Evolutionary conservation across 2,113 vertebrate species (phyloP).

Genomic region (Nanger granti): DNA sequence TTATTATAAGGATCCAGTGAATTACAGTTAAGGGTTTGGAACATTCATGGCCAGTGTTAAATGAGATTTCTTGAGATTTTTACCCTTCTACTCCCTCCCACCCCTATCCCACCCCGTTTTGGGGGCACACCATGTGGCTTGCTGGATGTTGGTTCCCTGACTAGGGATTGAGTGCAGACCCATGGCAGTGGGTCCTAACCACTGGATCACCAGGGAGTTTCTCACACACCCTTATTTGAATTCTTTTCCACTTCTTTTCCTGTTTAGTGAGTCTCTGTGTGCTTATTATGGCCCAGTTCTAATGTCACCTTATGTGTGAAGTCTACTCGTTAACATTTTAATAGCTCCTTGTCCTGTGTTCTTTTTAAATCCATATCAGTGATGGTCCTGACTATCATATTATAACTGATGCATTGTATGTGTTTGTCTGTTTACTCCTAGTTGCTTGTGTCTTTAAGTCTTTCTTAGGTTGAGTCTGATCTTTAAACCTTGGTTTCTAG

Average conservation of each 20-base stretch:
- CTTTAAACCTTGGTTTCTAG: background rate
- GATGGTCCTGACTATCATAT: background rate
- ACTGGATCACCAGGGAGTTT: background rate
- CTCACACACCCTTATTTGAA: background rate
- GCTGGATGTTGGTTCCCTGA: background rate
- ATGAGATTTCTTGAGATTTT: background rate
- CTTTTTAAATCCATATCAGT: background rate
- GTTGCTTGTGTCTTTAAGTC: background rate
- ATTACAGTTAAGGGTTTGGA: background rate
- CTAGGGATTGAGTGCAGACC: background rate
- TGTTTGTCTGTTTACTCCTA: constrained; percentile 5
- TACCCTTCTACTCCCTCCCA: background rate
- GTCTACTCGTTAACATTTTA: background rate
- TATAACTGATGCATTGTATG: background rate
- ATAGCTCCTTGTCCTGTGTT: background rate
- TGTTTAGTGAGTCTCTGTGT: background rate
- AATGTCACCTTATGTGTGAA: background rate
- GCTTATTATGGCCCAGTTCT: background rate
- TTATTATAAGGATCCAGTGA: background rate
- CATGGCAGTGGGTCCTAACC: background rate
- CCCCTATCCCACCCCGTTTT: background rate
- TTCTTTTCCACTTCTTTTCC: background rate
- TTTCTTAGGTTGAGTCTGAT: background rate
- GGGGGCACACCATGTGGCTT: background rate
- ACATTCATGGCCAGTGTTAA: background rate